A percentile compares a stretch with the other conserved stretches of the same genome.
Evolutionary conservation across 2,113 vertebrate species (phyloP).

Genomic region (Ptyas mucosa): DNA sequence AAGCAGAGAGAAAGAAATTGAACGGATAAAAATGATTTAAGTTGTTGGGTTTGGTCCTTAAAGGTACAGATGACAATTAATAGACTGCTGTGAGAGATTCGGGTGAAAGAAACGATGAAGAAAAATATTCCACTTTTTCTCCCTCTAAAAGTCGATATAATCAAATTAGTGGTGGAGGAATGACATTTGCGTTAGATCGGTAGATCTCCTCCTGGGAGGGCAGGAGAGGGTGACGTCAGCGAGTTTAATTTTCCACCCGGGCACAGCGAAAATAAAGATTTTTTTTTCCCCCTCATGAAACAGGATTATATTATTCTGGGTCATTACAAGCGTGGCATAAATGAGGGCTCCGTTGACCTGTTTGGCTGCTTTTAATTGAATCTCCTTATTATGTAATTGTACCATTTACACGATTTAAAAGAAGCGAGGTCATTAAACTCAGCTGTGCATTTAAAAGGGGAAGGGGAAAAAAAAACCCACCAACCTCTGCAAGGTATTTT

Average conservation of each 20-base stretch:
- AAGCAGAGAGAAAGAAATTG: neutral
- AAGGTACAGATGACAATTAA: neutral
- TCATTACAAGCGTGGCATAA: neutral
- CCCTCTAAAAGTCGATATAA: neutral
- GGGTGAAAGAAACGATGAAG: neutral
- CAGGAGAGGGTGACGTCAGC: neutral
- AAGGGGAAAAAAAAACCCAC: accelerated
- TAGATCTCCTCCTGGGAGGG: neutral
- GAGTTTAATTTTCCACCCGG: neutral
- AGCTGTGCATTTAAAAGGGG: neutral
- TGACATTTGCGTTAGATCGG: neutral
- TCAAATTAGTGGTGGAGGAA: neutral
- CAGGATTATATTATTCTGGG: neutral
- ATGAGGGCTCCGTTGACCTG: neutral
- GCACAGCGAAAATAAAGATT: neutral
- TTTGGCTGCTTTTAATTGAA: neutral
- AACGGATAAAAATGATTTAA: neutral
- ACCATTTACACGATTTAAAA: neutral
- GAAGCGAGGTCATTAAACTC: neutral
- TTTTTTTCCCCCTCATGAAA: neutral
- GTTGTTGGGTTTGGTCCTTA: neutral
- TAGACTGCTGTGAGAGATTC: neutral
- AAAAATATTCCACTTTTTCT: neutral
- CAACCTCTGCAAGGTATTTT: neutral
- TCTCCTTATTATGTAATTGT: neutral